These are phyloP conservation scores for Oplegnathus fasciatus DNA, from an alignment of 2,113 vertebrate genomes.

Conservation along the genomic window DNA sequence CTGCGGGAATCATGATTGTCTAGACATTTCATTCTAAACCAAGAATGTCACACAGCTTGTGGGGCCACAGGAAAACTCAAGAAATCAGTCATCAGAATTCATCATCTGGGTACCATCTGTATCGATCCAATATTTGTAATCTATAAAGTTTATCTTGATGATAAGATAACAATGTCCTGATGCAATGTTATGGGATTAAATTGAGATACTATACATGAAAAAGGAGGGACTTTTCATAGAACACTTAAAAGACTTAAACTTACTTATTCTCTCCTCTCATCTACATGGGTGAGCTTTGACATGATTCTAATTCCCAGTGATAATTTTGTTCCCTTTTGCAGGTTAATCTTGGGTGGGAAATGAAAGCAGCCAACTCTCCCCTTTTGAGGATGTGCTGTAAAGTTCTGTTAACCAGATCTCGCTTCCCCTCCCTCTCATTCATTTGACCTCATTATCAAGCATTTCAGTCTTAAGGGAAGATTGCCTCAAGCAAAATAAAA, in stretches of 20 bases:
- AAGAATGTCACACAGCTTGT: too few species aligned
- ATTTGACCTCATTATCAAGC: constrained; percentile 69
- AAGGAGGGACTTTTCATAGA: too few species aligned
- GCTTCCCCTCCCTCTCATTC: constrained; percentile 19
- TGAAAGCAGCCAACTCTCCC: background rate
- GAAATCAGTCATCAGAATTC: too few species aligned
- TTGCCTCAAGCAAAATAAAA: constrained; percentile 56
- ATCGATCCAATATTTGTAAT: background rate
- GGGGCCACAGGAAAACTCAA: too few species aligned
- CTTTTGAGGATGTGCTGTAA: constrained; percentile 20
- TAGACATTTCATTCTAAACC: too few species aligned
- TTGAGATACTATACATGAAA: background rate
- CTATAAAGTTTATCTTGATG: background rate
- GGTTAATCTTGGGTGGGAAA: background rate
- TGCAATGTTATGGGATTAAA: background rate
- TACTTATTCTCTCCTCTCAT: background rate
- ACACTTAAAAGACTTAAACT: background rate
- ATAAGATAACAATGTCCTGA: background rate
- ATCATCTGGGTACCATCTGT: too few species aligned
- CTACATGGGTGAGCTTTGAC: background rate
- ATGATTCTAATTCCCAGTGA: background rate
- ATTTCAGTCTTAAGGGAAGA: constrained; percentile 43
- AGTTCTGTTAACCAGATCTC: constrained; percentile 35
- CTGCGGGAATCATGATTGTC: too few species aligned
- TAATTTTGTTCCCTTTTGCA: background rate